Percentiles rank a stretch among this genome's conserved stretches.
Evolutionary conservation across 2,888 invertebrate genomes (phyloP).

Genomic region (Abrostola tripartita): DNA sequence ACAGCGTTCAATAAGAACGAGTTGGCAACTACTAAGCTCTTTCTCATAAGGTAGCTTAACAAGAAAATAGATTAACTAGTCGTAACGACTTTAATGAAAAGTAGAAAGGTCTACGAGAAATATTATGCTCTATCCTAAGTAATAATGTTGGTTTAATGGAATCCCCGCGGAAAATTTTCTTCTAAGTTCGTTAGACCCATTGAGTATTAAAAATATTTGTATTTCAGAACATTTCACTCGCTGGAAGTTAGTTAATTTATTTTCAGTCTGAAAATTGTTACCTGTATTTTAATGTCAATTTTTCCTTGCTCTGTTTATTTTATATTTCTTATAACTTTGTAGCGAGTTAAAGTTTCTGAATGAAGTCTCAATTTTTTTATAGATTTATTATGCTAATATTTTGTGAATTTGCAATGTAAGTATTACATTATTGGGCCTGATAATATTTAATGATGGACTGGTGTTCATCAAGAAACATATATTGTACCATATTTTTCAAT

Average conservation of each 20-base stretch:
- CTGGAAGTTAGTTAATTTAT: not conserved
- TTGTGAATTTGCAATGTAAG: too few relatives aligned
- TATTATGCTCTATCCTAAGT: not conserved
- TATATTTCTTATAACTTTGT: too few relatives aligned
- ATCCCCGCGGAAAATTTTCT: not conserved
- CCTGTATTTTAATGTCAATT: not conserved
- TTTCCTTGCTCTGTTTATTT: too few relatives aligned
- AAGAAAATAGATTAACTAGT: not conserved
- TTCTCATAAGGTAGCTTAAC: not conserved
- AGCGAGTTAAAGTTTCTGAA: too few relatives aligned
- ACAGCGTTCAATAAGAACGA: too few relatives aligned
- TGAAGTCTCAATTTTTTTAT: too few relatives aligned
- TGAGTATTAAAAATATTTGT: conserved; percentile 3
- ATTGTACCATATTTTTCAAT: too few relatives aligned
- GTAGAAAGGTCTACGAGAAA: not conserved
- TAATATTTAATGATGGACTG: too few relatives aligned
- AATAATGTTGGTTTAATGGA: not conserved
- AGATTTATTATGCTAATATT: too few relatives aligned
- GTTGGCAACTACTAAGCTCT: too few relatives aligned
- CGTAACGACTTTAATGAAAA: not conserved
- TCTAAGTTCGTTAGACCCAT: not conserved
- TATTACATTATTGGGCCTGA: too few relatives aligned
- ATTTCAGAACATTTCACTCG: not conserved
- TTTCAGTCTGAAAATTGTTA: conserved; percentile 1
- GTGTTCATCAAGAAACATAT: too few relatives aligned